These are phyloP conservation scores for Aselliscus stoliczkanus DNA, from an alignment of 2,797 vertebrate genomes.

Conservation along the genomic window DNA sequence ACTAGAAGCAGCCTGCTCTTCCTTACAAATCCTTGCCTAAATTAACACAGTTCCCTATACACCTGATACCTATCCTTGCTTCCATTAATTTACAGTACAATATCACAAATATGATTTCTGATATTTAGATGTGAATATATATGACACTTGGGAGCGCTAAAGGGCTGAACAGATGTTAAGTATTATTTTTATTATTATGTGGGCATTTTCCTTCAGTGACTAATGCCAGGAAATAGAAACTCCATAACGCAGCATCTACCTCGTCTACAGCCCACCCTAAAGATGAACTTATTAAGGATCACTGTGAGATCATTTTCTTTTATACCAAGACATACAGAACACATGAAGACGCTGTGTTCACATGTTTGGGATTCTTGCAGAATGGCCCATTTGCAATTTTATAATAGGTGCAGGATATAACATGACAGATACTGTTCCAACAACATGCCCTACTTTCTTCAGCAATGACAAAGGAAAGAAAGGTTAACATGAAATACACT, in stretches of 20 bases:
- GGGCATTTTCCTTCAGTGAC: conserved; percentile 52
- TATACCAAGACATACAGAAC: background rate
- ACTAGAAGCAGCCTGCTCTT: background rate
- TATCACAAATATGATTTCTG: background rate
- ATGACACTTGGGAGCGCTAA: background rate
- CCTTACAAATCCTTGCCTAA: background rate
- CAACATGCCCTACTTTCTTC: conserved; percentile 22
- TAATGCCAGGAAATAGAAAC: conserved; percentile 55
- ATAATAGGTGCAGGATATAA: background rate
- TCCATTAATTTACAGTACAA: background rate
- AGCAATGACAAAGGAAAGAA: background rate
- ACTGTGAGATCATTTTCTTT: conserved; percentile 21
- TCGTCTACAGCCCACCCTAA: background rate
- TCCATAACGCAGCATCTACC: background rate
- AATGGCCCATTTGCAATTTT: background rate
- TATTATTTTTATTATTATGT: conserved; percentile 71
- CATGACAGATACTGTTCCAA: background rate
- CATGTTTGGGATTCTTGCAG: background rate
- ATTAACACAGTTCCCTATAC: background rate
- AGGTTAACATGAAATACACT: background rate
- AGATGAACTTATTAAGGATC: conserved; percentile 2
- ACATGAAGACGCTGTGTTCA: background rate
- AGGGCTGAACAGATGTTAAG: conserved; percentile 35
- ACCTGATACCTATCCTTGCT: too few relatives aligned
- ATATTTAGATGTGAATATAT: background rate